A percentile compares a stretch with the other conserved stretches of the same genome.
phyloP scores from a whole-genome alignment of 2,113 vertebrate species.

The Helogale parvula region DNA sequence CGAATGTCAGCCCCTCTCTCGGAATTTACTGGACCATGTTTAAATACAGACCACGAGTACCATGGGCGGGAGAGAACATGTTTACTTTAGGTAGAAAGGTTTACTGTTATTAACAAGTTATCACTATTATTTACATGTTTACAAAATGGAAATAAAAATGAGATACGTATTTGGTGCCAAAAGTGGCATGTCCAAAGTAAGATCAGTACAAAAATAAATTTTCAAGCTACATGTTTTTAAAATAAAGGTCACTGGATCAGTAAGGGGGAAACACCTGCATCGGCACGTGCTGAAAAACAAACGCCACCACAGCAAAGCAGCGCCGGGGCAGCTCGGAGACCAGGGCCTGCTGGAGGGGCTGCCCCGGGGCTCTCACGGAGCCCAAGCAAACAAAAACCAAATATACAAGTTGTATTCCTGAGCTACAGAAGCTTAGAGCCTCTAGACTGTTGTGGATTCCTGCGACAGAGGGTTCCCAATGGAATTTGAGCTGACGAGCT shows the following conservation, averaged over 20 bases:
- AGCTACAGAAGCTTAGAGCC: constrained; percentile 65
- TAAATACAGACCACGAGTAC: not conserved
- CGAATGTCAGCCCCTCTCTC: not conserved
- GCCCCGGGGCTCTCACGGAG: not conserved
- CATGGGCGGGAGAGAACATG: constrained; percentile 54
- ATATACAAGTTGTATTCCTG: not conserved
- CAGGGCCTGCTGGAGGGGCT: constrained; percentile 57
- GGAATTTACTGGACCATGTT: not conserved
- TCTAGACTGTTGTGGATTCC: constrained; percentile 49
- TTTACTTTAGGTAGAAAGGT: constrained; percentile 81
- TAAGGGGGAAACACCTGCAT: constrained; percentile 40
- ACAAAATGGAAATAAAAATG: constrained; percentile 80
- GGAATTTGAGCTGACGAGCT: not conserved
- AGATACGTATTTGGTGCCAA: constrained; percentile 60
- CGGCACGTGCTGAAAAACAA: constrained; percentile 27
- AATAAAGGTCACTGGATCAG: constrained; percentile 74
- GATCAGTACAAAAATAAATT: constrained; percentile 84
- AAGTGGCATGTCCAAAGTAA: constrained; percentile 72
- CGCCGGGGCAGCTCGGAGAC: not conserved
- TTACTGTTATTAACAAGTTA: constrained; percentile 75
- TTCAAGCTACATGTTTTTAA: constrained; percentile 65
- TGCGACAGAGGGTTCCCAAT: not conserved
- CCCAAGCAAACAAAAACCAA: constrained; percentile 52
- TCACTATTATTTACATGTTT: constrained; percentile 81
- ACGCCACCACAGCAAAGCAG: constrained; percentile 21